Evolutionary conservation across 2,113 vertebrate species (phyloP).

Genomic region (Rostratula benghalensis): DNA sequence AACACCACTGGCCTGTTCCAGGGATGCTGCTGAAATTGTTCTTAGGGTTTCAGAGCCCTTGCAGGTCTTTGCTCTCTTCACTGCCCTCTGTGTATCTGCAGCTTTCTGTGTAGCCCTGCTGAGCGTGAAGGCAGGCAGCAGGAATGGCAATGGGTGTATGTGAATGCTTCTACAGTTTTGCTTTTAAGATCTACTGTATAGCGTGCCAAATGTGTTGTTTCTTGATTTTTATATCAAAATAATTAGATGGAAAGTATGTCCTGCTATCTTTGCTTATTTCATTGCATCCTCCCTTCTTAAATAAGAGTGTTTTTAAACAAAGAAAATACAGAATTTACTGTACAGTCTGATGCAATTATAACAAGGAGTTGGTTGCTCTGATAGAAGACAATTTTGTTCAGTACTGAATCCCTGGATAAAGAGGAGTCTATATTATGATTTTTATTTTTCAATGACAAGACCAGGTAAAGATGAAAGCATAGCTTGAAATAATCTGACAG

Average conservation of each 20-base stretch:
- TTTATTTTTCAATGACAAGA: background rate
- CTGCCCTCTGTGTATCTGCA: background rate
- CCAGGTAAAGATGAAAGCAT: background rate
- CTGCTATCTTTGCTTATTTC: background rate
- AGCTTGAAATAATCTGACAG: background rate
- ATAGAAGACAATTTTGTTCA: background rate
- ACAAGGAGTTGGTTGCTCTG: background rate
- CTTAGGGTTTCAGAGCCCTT: background rate
- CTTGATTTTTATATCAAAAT: background rate
- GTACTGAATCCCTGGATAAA: background rate
- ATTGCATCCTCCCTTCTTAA: background rate
- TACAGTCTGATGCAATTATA: background rate
- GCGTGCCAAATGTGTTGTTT: accelerated
- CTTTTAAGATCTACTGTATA: background rate
- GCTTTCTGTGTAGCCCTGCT: accelerated
- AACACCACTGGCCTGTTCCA: background rate
- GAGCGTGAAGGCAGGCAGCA: accelerated
- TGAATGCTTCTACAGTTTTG: background rate
- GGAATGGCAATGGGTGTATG: background rate
- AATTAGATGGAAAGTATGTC: background rate
- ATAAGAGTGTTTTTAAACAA: background rate
- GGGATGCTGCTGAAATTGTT: background rate
- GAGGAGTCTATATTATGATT: background rate
- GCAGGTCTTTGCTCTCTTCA: accelerated
- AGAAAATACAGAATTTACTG: background rate